A percentile compares a stretch with the other conserved stretches of the same genome.
phyloP scores from a whole-genome alignment of 1,140 invertebrate genomes.

The Eumeta japonica region DNA sequence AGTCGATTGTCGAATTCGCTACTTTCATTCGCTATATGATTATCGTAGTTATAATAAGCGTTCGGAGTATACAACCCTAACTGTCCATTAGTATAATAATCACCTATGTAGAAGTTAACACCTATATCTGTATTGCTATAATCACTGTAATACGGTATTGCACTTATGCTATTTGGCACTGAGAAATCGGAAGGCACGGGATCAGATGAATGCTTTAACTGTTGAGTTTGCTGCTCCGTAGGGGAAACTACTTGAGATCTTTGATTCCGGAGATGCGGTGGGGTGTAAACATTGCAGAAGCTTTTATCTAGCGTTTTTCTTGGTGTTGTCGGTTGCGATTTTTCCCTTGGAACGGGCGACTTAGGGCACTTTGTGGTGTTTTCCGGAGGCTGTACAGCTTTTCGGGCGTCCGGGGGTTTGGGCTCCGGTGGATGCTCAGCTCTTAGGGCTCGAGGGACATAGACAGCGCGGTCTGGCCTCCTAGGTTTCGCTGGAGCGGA shows the following conservation, averaged over 20 bases:
- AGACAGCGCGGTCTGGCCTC: slow-evolving; percentile 74
- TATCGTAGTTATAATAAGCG: slow-evolving; percentile 27
- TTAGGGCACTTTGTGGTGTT: slow-evolving; percentile 33
- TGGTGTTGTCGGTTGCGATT: slow-evolving; percentile 33
- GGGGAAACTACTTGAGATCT: slow-evolving; percentile 31
- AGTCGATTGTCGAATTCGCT: not conserved
- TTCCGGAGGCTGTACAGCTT: slow-evolving; percentile 20
- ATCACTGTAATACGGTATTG: slow-evolving; percentile 49
- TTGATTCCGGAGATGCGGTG: slow-evolving; percentile 44
- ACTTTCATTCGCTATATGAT: no score
- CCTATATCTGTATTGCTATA: slow-evolving; percentile 41
- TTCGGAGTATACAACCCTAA: slow-evolving; percentile 39
- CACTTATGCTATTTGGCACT: slow-evolving; percentile 53
- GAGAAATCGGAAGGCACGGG: slow-evolving; percentile 38
- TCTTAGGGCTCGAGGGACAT: slow-evolving; percentile 71
- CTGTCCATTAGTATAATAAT: slow-evolving; percentile 50
- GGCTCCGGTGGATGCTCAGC: slow-evolving; percentile 45
- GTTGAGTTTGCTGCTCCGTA: slow-evolving; percentile 18
- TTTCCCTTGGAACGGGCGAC: slow-evolving; percentile 34
- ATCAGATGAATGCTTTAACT: slow-evolving; percentile 24
- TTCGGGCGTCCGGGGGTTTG: slow-evolving; percentile 18
- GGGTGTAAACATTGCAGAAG: slow-evolving; percentile 54
- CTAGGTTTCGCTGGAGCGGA: slow-evolving; percentile 49
- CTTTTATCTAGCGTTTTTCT: slow-evolving; percentile 39
- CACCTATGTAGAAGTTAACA: slow-evolving; percentile 50